phyloP scores from a whole-genome alignment of 2,888 invertebrate species.

The Tetheella fluctuosa region DNA sequence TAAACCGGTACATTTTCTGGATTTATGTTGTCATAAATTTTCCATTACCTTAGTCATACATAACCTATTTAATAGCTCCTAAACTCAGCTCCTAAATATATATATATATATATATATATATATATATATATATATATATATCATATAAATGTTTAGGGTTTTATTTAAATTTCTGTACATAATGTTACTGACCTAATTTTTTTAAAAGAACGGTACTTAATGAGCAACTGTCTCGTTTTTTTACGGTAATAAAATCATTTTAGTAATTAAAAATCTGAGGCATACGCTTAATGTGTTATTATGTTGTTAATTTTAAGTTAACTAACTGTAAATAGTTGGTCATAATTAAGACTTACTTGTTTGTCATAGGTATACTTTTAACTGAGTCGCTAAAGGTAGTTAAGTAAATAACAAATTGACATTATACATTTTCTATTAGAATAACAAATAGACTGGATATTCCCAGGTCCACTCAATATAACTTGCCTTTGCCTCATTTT shows the following conservation, averaged over 20 bases:
- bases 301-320: background rate
- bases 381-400: too few species aligned
- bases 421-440: too few species aligned
- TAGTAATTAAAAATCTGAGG: conserved; percentile 12
- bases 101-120: too few species aligned
- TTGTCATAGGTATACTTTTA: too few species aligned
- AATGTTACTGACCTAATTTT: background rate
- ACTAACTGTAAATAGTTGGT: background rate
- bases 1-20: conserved; percentile 20
- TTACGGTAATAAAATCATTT: conserved; percentile 16
- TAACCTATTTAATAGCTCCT: background rate
- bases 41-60: background rate
- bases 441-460: too few species aligned
- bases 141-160: background rate
- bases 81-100: too few species aligned
- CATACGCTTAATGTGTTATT: background rate
- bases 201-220: conserved; percentile 22
- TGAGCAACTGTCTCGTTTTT: conserved; percentile 26
- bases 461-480: too few species aligned
- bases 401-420: too few species aligned
- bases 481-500: too few species aligned
- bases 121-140: too few species aligned
- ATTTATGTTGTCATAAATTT: conserved; percentile 7
- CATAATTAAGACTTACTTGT: background rate
- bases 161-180: background rate